Base-by-base conservation (phyloP, 2,888 invertebrate genomes). In the Nephrocerus scutellatus region DNA sequence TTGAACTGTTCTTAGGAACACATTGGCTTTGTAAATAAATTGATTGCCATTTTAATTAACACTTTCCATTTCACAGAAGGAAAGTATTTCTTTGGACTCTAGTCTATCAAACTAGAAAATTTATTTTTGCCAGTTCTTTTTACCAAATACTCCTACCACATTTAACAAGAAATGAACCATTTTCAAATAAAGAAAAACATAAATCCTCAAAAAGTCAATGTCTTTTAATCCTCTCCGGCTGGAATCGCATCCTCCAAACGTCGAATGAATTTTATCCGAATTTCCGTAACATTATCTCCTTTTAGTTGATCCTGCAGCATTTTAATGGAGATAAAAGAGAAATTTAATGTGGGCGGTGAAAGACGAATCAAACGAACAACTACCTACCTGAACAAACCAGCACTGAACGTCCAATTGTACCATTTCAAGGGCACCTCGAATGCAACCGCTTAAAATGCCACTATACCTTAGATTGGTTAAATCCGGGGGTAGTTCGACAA, bases 391-490 rank as follows among this genome's bases (percentile, higher is more conserved):
- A 2, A 88, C 83, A 73, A 97, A 92, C 85, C 88, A 90, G 53
- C 88, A 84, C 57, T 87, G 84, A 6, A 96, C 88, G 69, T 97
- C 96, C 63, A 97, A 76, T 65, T 97, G 96, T 25, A 97, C 95
- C 92, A 98, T 98, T 75, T 98, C 97, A 55, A 97, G 74, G 7
- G 97, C 95, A 13, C 98, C 98, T 45, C 95, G 76, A 39, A 90
- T 79, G 20, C 83, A 79, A 0, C 98, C 98, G 44, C 92, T 89
- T 32, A 99, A 76, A 43, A 98, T 76, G 52, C 89, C 88, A 51
- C 91, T 91, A 66, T 96, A 97, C 60, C 89, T 88, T 12, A 97
- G 74, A 47, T 82, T 80, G 44, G 80, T 78, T 54, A 81, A 77
- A 56, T 84, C 80, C 48, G 85, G 82, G 1, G 97, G 97, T 61